phyloP scores from a whole-genome alignment of 2,888 invertebrate genomes.

The Melipona bicolor region DNA sequence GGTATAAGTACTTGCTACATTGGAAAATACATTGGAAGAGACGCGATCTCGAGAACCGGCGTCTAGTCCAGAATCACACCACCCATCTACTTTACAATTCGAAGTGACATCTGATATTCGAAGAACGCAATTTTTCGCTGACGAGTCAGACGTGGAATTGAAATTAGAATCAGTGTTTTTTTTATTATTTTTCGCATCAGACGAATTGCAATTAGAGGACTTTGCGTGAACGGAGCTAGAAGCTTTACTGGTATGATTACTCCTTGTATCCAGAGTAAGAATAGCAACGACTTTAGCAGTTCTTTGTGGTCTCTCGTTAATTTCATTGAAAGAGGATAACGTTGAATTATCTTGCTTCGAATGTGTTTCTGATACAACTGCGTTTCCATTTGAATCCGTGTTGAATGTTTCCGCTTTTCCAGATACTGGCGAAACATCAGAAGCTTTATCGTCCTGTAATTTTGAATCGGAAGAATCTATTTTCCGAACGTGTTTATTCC shows the following conservation, averaged over 20 bases:
- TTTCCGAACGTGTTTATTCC: conserved; percentile 35
- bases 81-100: conserved; percentile 52
- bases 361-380: conserved; percentile 47
- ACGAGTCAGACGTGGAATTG: conserved; percentile 3
- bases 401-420: conserved; percentile 28
- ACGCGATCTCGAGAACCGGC: conserved; percentile 19
- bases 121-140: conserved; percentile 49
- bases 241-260: conserved; percentile 43
- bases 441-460: conserved; percentile 21
- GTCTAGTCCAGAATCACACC: conserved; percentile 42
- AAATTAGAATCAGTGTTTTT: conserved; percentile 42
- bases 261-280: conserved; percentile 76
- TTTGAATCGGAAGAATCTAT: conserved; percentile 37
- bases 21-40: conserved; percentile 35
- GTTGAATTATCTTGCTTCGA: conserved; percentile 34
- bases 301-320: conserved; percentile 78
- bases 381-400: conserved; percentile 63
- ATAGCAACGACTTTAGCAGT: conserved; percentile 82
- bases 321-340: conserved; percentile 33
- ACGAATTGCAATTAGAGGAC: conserved; percentile 18
- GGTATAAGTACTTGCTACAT: conserved; percentile 59
- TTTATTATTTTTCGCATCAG: conserved; percentile 48
- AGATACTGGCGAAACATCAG: conserved; percentile 1
- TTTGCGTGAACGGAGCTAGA: conserved; percentile 50
- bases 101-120: conserved; percentile 43